Evolutionary conservation across 1,140 invertebrate species (phyloP).

Genomic region (Pissodes strobi): DNA sequence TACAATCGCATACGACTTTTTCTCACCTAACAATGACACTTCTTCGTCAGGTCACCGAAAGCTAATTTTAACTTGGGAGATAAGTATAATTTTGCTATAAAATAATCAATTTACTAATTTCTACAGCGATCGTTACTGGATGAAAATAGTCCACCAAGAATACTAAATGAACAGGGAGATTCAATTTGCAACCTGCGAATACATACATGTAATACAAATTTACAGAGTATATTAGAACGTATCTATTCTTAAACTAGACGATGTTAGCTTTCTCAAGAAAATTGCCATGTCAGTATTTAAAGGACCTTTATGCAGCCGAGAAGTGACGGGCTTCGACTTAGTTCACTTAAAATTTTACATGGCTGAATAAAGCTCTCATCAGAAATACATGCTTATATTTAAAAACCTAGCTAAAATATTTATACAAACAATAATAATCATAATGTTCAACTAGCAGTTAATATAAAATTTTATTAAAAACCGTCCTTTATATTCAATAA

Average conservation of each 20-base stretch:
- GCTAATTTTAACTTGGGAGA: no score
- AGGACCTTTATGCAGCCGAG: background rate
- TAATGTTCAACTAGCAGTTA: slow-evolving; percentile 49
- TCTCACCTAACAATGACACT: no score
- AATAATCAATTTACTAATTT: no score
- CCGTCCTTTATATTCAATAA: slow-evolving; percentile 47
- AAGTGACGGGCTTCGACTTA: background rate
- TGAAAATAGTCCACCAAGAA: background rate
- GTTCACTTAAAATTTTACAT: background rate
- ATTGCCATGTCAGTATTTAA: slow-evolving; percentile 16
- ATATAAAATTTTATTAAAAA: slow-evolving; percentile 48
- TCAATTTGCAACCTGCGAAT: no score
- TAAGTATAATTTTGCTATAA: no score
- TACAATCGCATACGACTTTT: no score
- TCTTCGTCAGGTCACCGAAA: no score
- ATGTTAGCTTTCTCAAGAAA: slow-evolving; percentile 16
- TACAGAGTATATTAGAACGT: no score
- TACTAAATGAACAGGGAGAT: background rate
- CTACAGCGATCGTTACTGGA: no score
- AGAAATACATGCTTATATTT: slow-evolving; percentile 51
- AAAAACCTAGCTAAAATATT: slow-evolving; percentile 55
- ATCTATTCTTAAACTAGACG: no score
- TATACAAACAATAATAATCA: slow-evolving; percentile 53
- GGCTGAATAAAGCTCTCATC: slow-evolving; percentile 4
- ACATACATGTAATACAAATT: no score